Evolutionary conservation across 2,113 vertebrate species (phyloP).

Genomic region (Myxocyprinus asiaticus): DNA sequence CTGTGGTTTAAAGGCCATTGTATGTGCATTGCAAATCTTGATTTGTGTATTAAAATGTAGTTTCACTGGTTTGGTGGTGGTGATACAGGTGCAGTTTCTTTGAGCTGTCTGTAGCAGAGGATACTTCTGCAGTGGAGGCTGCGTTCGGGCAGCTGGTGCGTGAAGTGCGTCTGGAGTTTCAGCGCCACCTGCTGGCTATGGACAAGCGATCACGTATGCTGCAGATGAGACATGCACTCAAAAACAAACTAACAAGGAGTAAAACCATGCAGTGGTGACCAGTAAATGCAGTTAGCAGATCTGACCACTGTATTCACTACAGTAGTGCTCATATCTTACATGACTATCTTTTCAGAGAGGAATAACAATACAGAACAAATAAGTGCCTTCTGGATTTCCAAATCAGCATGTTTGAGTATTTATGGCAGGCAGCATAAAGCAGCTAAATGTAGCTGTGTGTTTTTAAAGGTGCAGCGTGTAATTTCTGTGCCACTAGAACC

Average conservation of each 20-base stretch:
- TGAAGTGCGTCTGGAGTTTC: conserved; percentile 55
- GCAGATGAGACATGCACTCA: conserved; percentile 59
- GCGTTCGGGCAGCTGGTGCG: conserved; percentile 52
- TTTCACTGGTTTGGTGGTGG: neutral
- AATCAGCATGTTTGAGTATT: neutral
- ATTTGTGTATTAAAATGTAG: neutral
- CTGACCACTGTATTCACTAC: neutral
- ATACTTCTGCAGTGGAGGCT: conserved; percentile 48
- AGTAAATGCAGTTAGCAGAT: neutral
- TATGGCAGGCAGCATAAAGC: neutral
- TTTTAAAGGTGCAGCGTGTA: neutral
- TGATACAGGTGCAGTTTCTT: conserved; percentile 56
- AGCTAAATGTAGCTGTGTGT: neutral
- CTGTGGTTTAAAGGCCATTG: too few relatives aligned
- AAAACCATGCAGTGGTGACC: conserved; percentile 66
- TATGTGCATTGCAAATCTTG: too few relatives aligned
- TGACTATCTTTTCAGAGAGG: neutral
- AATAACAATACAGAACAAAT: neutral
- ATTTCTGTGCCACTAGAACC: neutral
- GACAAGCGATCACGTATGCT: conserved; percentile 60
- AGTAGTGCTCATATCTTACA: neutral
- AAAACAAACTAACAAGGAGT: conserved; percentile 61
- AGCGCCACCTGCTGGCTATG: conserved; percentile 53
- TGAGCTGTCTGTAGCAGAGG: conserved; percentile 61
- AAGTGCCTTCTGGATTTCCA: conserved; percentile 1